Percentiles rank a stretch among this genome's conserved stretches.
These are phyloP conservation scores for Myrmecophaga tridactyla DNA, from an alignment of 2,113 vertebrate species.

Conservation along the genomic window DNA sequence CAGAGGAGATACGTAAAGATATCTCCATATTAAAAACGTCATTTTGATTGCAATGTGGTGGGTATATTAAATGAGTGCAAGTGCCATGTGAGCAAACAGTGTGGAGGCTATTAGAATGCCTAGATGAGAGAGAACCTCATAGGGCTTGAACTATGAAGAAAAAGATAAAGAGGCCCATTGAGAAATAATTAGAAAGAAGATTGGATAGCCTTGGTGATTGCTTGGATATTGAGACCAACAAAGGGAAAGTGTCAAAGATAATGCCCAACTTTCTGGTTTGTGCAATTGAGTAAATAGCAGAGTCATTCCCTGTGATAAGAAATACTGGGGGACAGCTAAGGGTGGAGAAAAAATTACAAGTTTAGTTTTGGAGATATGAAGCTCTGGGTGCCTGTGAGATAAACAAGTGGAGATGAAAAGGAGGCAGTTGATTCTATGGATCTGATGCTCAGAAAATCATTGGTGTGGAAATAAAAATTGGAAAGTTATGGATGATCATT, in stretches of 20 bases:
- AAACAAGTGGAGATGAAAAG: neutral
- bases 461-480: neutral
- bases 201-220: neutral
- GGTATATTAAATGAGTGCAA: neutral
- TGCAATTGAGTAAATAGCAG: neutral
- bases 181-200: neutral
- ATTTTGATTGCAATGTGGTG: neutral
- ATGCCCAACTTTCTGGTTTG: neutral
- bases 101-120: neutral
- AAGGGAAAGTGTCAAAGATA: neutral
- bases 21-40: neutral
- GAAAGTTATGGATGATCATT: neutral
- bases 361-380: neutral
- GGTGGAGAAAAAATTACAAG: neutral
- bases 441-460: neutral
- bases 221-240: neutral
- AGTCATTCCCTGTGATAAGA: neutral
- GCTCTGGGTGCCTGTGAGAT: neutral
- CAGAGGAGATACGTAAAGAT: neutral
- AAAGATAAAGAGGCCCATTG: neutral
- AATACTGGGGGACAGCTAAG: neutral
- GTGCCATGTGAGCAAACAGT: neutral
- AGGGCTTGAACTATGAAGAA: neutral
- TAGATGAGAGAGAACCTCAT: neutral
- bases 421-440: neutral